A percentile compares a stretch with the other conserved stretches of the same genome.
phyloP scores from a whole-genome alignment of 1,140 invertebrate genomes.

The Atta texana region DNA sequence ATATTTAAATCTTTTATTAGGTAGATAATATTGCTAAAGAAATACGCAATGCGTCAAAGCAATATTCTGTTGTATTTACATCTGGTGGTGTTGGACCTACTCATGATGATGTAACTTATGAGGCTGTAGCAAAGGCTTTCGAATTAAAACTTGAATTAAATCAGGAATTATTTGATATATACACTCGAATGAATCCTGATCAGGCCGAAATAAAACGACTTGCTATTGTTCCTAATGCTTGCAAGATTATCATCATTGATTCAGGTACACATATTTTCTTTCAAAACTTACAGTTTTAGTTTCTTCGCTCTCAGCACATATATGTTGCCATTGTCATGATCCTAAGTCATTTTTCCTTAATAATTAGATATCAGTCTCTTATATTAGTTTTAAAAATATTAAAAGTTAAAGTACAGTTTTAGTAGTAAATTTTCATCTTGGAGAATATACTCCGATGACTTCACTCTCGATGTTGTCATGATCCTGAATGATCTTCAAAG shows the following conservation, averaged over 20 bases:
- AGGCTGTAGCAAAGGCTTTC: slow-evolving; percentile 90
- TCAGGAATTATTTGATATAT: slow-evolving; percentile 86
- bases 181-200: slow-evolving; percentile 76
- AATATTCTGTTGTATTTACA: slow-evolving; percentile 88
- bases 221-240: slow-evolving; percentile 75
- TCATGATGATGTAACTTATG: slow-evolving; percentile 92
- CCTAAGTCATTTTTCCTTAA: too few relatives aligned
- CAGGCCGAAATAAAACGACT: slow-evolving; percentile 72
- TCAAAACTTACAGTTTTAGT: not conserved
- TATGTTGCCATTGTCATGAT: too few relatives aligned
- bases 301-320: too few relatives aligned
- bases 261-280: slow-evolving; percentile 50
- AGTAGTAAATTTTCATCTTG: too few relatives aligned
- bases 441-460: too few relatives aligned
- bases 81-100: slow-evolving; percentile 93
- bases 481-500: too few relatives aligned
- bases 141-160: slow-evolving; percentile 86
- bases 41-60: slow-evolving; percentile 87
- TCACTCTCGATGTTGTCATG: too few relatives aligned
- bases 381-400: too few relatives aligned
- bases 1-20: slow-evolving; percentile 70
- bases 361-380: too few relatives aligned
- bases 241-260: slow-evolving; percentile 77
- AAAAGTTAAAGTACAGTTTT: too few relatives aligned
- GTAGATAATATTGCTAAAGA: slow-evolving; percentile 89